Evolutionary conservation across 2,888 invertebrate species (phyloP).

Genomic region (Drosophila flavopinicola): DNA sequence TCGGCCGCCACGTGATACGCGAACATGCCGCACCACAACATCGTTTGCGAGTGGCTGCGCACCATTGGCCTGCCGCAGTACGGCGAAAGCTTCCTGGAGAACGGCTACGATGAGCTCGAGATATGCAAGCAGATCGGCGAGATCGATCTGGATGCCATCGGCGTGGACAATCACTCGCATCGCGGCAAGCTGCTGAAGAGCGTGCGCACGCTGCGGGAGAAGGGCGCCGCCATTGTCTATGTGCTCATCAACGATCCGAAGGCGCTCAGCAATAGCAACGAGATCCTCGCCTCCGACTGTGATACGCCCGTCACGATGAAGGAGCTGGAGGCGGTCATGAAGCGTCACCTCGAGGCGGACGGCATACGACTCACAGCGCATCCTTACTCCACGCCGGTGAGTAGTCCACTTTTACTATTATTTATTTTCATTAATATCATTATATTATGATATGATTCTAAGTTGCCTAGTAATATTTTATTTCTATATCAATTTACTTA

Average conservation of each 20-base stretch:
- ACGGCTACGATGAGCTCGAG: slow-evolving; percentile 98
- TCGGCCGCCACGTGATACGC: slow-evolving; percentile 78
- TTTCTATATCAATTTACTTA: no score
- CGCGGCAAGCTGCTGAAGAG: slow-evolving; percentile 92
- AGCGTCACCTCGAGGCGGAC: slow-evolving; percentile 93
- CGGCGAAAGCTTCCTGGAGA: slow-evolving; percentile 96
- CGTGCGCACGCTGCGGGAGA: slow-evolving; percentile 93
- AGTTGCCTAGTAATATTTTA: no score
- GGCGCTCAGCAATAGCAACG: slow-evolving; percentile 85
- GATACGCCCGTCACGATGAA: slow-evolving; percentile 84
- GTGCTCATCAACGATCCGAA: slow-evolving; percentile 93
- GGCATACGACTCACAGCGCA: slow-evolving; percentile 94
- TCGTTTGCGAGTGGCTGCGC: slow-evolving; percentile 96
- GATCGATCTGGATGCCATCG: slow-evolving; percentile 97
- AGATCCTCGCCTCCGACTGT: slow-evolving; percentile 84
- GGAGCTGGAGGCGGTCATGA: slow-evolving; percentile 90
- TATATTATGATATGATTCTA: no score
- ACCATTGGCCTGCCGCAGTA: slow-evolving; percentile 95
- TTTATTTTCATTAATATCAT: no score
- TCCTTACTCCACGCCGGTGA: slow-evolving; percentile 96
- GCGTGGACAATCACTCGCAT: slow-evolving; percentile 93
- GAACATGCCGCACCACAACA: slow-evolving; percentile 86
- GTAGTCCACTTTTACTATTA: no score
- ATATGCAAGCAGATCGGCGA: slow-evolving; percentile 98
- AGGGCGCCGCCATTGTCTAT: slow-evolving; percentile 96